Percentiles rank a stretch among this genome's conserved stretches.
phyloP scores from a whole-genome alignment of 2,113 vertebrate genomes.

The Speoplatyrhinus poulsoni region DNA sequence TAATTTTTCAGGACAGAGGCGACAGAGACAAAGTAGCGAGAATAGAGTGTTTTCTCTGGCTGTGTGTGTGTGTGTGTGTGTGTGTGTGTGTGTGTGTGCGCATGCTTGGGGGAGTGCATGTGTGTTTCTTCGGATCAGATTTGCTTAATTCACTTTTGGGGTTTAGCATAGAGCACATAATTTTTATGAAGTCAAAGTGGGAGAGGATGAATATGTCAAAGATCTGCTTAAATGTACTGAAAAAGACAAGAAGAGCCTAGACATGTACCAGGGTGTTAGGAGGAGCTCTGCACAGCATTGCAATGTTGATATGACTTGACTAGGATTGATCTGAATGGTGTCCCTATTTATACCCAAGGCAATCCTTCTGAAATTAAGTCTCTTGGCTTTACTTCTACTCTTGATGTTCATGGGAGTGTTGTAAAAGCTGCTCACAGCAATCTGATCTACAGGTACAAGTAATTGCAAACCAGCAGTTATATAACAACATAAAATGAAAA shows the following conservation, averaged over 20 bases:
- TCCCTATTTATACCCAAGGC: slow-evolving; percentile 43
- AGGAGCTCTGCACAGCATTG: slow-evolving; percentile 12
- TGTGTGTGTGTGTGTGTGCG: not conserved
- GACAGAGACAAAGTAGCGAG: slow-evolving; percentile 4
- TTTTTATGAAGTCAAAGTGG: slow-evolving; percentile 13
- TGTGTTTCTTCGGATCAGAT: not conserved
- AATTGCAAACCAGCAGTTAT: slow-evolving; percentile 31
- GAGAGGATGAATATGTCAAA: slow-evolving; percentile 22
- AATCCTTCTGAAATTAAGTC: slow-evolving; percentile 14
- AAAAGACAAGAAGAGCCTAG: slow-evolving; percentile 33
- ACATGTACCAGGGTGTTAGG: slow-evolving; percentile 31
- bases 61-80: not conserved
- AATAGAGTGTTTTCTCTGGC: not conserved
- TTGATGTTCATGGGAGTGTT: not conserved
- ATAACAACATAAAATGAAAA: slow-evolving; percentile 45
- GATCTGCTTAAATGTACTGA: slow-evolving; percentile 42
- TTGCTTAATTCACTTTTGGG: slow-evolving; percentile 23
- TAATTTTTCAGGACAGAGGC: slow-evolving; percentile 27
- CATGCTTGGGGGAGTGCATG: not conserved
- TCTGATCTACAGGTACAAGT: slow-evolving; percentile 31
- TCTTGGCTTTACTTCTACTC: slow-evolving; percentile 1
- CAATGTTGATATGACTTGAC: slow-evolving; percentile 26
- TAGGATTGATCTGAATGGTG: slow-evolving; percentile 29
- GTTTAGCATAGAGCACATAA: slow-evolving; percentile 52
- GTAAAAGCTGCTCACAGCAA: slow-evolving; percentile 42